Evolutionary conservation across 1,140 invertebrate genomes (phyloP).

Genomic region (Anastrepha ludens): DNA sequence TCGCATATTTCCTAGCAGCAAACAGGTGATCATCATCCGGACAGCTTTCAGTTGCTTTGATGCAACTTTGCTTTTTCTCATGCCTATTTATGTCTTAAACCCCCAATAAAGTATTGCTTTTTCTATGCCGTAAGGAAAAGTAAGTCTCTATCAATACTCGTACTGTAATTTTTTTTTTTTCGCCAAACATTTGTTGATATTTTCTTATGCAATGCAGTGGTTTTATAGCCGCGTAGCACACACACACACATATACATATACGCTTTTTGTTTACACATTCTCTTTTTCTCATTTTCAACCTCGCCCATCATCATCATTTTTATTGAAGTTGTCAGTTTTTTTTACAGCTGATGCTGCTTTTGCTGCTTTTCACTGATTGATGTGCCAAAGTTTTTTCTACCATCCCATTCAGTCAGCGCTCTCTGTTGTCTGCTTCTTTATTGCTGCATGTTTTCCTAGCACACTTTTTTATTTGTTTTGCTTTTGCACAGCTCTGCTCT

Average conservation of each 20-base stretch:
- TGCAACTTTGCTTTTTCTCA: background rate
- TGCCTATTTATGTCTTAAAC: too few relatives aligned
- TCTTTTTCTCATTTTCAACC: background rate
- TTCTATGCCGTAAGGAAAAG: too few relatives aligned
- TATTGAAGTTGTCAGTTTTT: conserved; percentile 35
- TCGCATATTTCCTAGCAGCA: background rate
- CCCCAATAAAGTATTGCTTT: too few relatives aligned
- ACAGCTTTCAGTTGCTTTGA: background rate
- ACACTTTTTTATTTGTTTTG: conserved; percentile 37
- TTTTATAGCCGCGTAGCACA: background rate
- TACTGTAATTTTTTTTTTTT: too few relatives aligned
- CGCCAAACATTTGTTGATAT: background rate
- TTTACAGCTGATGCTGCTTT: background rate
- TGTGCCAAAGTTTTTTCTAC: conserved; percentile 8
- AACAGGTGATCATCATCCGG: background rate
- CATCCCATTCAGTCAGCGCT: background rate
- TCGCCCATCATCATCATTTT: background rate
- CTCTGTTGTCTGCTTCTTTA: background rate
- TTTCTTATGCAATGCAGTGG: background rate
- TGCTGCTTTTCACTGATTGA: conserved; percentile 19
- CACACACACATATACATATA: too few relatives aligned
- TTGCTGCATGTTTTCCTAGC: conserved; percentile 23
- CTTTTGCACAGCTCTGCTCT: background rate
- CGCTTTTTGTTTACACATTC: background rate
- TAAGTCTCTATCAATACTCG: too few relatives aligned